phyloP scores from a whole-genome alignment of 2,797 vertebrate species.

The Eleutherodactylus coqui region DNA sequence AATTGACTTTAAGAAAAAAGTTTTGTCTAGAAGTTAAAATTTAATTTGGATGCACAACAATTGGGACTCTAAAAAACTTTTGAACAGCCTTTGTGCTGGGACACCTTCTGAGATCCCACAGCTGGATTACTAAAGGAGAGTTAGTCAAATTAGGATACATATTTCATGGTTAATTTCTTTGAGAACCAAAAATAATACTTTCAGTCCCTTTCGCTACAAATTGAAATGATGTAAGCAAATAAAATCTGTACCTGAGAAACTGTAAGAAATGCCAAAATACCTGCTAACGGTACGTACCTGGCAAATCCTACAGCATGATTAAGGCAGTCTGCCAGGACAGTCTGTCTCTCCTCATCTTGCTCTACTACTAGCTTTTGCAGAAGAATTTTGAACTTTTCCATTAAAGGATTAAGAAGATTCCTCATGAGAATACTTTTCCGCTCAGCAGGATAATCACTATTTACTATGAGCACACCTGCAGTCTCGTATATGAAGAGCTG shows the following conservation, averaged over 20 bases:
- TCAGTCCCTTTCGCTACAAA: neutral
- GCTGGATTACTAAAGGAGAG: neutral
- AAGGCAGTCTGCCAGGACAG: constrained; percentile 89
- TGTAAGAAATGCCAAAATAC: neutral
- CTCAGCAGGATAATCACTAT: constrained; percentile 89
- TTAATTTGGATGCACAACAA: neutral
- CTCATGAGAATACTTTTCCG: constrained; percentile 93
- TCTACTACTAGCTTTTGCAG: constrained; percentile 88
- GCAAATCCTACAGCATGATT: constrained; percentile 96
- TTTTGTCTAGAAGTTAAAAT: neutral
- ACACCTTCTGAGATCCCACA: neutral
- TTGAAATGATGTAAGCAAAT: neutral
- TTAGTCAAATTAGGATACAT: neutral
- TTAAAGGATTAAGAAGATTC: constrained; percentile 89
- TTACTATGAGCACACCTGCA: constrained; percentile 93
- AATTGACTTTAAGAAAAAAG: no score
- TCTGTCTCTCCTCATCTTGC: constrained; percentile 88
- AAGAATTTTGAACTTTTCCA: constrained; percentile 92
- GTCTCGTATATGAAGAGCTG: constrained; percentile 98
- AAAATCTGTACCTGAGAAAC: neutral
- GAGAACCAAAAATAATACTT: neutral
- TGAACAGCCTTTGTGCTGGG: neutral
- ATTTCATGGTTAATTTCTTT: neutral
- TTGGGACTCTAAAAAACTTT: neutral
- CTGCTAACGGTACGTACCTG: constrained; percentile 75